Evolutionary conservation across 2,797 vertebrate species (phyloP).

Genomic region (Valencia hispanica): DNA sequence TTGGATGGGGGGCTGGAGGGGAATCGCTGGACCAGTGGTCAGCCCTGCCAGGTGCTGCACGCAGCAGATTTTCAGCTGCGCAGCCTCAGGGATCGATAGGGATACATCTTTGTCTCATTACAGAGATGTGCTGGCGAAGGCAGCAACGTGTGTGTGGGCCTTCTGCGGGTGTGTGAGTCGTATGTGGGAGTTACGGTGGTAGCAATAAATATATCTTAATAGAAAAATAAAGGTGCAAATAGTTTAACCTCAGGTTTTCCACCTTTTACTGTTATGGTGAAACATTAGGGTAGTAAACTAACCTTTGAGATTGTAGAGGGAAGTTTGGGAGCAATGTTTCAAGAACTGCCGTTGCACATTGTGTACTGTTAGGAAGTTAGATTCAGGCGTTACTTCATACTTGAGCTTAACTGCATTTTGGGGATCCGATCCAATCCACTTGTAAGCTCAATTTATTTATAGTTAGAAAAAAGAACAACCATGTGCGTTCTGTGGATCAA

Average conservation of each 20-base stretch:
- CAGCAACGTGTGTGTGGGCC: constrained; percentile 13
- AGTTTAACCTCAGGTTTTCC: neutral
- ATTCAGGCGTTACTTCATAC: neutral
- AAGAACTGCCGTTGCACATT: neutral
- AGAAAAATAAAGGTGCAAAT: neutral
- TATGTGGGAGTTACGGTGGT: constrained; percentile 3
- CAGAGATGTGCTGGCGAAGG: constrained; percentile 46
- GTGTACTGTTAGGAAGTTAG: neutral
- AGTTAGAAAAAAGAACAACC: neutral
- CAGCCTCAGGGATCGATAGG: constrained; percentile 64
- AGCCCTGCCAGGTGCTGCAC: constrained; percentile 65
- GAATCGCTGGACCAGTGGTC: constrained; percentile 44
- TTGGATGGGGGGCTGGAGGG: constrained; percentile 25
- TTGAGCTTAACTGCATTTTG: neutral
- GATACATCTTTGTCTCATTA: constrained; percentile 77
- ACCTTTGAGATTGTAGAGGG: neutral
- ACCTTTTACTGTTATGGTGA: neutral
- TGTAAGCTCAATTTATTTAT: neutral
- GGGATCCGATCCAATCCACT: neutral
- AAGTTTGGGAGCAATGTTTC: neutral
- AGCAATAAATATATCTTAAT: neutral
- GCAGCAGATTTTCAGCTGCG: constrained; percentile 66
- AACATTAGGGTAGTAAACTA: neutral
- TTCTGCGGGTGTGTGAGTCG: constrained; percentile 2
- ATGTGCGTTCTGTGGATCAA: neutral